Conservation (phyloP, 1,140 invertebrate genomes). For the Coenobita brevimanus region DNA sequence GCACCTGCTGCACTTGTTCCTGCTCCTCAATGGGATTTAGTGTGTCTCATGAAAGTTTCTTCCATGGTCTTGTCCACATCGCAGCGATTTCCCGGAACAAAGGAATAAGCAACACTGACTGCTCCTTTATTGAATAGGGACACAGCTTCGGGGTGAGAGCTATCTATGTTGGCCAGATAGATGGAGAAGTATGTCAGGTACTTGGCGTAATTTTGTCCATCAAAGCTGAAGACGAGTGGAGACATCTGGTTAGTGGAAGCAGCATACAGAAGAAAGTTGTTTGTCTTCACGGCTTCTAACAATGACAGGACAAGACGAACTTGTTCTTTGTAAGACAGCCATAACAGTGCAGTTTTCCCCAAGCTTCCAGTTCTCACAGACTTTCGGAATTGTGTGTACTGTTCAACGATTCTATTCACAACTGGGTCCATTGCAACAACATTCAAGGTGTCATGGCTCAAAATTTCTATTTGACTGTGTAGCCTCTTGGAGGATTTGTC, state of each 20-base stretch:
- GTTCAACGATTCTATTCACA: neutral
- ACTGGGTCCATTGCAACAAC: neutral
- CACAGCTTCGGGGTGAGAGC: neutral
- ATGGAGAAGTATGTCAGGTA: slow-evolving; percentile 23
- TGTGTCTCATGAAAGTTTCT: too few species aligned
- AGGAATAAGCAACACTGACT: slow-evolving; percentile 3
- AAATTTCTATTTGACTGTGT: too few species aligned
- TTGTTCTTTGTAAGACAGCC: neutral
- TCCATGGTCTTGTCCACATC: too few species aligned
- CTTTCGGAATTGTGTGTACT: too few species aligned
- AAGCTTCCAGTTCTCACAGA: neutral
- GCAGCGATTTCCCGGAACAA: neutral
- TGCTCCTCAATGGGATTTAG: neutral
- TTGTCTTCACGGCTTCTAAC: neutral
- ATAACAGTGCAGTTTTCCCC: neutral
- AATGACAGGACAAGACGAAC: neutral
- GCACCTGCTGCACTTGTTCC: neutral
- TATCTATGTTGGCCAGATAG: neutral
- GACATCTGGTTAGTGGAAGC: neutral
- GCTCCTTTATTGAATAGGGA: neutral
- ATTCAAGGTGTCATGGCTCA: too few species aligned
- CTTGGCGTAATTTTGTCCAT: slow-evolving; percentile 24
- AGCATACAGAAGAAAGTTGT: slow-evolving; percentile 13
- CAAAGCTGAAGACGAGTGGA: slow-evolving; percentile 9
- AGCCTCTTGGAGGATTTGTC: too few species aligned